Evolutionary conservation across 2,888 invertebrate species (phyloP), one percentile per base, ranked within the genome.

Genomic region (Polymixis lichenea): DNA sequence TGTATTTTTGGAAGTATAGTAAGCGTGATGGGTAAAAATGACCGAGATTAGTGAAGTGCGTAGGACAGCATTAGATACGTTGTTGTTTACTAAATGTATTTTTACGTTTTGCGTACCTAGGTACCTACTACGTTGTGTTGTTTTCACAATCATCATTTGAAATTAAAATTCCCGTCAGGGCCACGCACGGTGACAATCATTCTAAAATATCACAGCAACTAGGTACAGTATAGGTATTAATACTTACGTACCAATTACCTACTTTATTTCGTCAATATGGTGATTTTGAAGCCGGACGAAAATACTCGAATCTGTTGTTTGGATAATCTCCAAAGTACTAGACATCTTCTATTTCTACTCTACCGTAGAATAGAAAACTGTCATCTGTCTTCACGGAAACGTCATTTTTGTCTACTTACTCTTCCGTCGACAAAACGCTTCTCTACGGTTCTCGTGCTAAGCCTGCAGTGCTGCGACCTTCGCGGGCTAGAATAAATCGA

Each of bases 261-360:
- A 58, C 46, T 11, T 22, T 25, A 17, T 56, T 49, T 49, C 49
- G 17, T 15, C 11, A 51, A 19, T 9, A 15, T 55, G n/a, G 3
- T 38, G 1, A n/a, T 43, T 60, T 43, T 25, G 32, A 32, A 58
- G 19, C 43, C n/a, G 19, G 19, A 60, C 43, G 4, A 22, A 61
- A 53, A 53, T 53, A 32, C n/a, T n/a, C n/a, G 32, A 68, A 4
- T 67, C 11, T 2, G 0, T 22, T 32, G 32, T 51, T 76, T 76
- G 76, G 15, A 75, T 51, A n/a, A 25, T 60, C 8, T 76, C 43
- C 66, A 67, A 58, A 58, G 19, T 15, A 66, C 15, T 67, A 19
- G 17, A 60, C 17, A 9, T n/a, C n/a, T n/a, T n/a, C n/a, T n/a
- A n/a, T n/a, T n/a, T n/a, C n/a, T n/a, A n/a, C n/a, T n/a, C n/a